phyloP scores from a whole-genome alignment of 2,797 vertebrate genomes.

The Thaleichthys pacificus region DNA sequence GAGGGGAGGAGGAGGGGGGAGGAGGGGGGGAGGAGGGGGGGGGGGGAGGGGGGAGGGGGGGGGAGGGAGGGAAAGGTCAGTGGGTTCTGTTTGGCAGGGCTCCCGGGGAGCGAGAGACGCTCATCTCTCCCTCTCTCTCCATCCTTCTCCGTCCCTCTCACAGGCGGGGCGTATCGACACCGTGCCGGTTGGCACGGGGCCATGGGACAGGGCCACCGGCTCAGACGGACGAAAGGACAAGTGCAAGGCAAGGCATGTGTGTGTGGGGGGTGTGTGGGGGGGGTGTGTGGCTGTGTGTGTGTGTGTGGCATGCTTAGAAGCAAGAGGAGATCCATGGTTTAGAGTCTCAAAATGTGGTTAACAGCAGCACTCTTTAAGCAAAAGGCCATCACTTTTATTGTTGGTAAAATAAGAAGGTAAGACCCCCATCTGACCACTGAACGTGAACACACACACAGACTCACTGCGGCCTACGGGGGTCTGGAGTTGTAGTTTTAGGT shows the following conservation, averaged over 20 bases:
- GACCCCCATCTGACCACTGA: too few relatives aligned
- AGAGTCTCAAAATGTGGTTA: neutral
- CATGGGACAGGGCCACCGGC: constrained; percentile 19
- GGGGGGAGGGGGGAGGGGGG: neutral
- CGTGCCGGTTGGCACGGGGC: neutral
- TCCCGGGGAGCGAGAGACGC: constrained; percentile 65
- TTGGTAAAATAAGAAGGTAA: too few relatives aligned
- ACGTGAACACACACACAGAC: too few relatives aligned
- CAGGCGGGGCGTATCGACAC: neutral
- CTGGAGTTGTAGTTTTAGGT: too few relatives aligned
- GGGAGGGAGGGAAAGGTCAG: constrained; percentile 53
- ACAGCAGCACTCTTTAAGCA: neutral
- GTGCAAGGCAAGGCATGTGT: constrained; percentile 1
- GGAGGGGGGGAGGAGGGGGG: neutral
- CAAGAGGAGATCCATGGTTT: constrained; percentile 19
- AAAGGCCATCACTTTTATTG: too few relatives aligned
- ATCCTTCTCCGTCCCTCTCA: too few relatives aligned
- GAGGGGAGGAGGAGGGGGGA: constrained; percentile 26
- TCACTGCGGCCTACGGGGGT: too few relatives aligned
- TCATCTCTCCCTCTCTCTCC: neutral
- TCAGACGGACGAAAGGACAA: constrained; percentile 27
- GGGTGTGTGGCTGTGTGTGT: neutral
- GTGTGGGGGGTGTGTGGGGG: neutral
- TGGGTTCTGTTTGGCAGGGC: constrained; percentile 70
- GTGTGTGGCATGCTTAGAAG: constrained; percentile 10